Evolutionary conservation across 2,888 invertebrate genomes (phyloP), one percentile per base, ranked within the genome.

Genomic region (Agonopterix arenella): DNA sequence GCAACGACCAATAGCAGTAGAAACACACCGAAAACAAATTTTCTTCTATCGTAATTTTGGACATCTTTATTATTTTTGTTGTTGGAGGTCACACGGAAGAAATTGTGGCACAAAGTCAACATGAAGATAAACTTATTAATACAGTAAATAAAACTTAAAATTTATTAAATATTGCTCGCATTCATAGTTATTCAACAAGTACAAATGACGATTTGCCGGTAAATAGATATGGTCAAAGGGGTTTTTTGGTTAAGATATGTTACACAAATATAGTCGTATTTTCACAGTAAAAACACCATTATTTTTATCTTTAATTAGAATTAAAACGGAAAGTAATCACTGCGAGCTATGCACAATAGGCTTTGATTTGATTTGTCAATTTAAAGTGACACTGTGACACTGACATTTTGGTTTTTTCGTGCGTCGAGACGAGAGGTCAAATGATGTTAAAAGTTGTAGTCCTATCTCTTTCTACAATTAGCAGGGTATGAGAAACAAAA

Each of bases 1-100:
- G 98, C 90, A 86, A 98, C 97, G 61, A 98, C 98, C 67, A 98
- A 85, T 60, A 98, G 82, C 56, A 99, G 90, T 64, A 98, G 91
- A 68, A 96, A 91, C 61, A 97, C 90, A 66, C 98, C 99, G 67
- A 98, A 90, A 55, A 95, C 89, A 64, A 97, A 92, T 71, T 84
- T 83, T 65, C 76, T 80, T 59, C 76, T 82, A 60, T 79, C 80
- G 55, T 70, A 70, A 57, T 78, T 76, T 58, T 80, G 81, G 37
- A 58, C 67, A 80, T 86, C 84, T 64, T 82, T 83, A 55, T 61
- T 75, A 57, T 73, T 82, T 68, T 83, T 86, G 65, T 77, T 84
- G 62, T 72, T 80, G 56, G 75, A 68, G 46, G 71, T 68, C 55
- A 88, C 81, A 57, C 79, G 74, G 71, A 86, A 89, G 72, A 82